phyloP scores from a whole-genome alignment of 1,140 invertebrate genomes.

The Magallana gigas region DNA sequence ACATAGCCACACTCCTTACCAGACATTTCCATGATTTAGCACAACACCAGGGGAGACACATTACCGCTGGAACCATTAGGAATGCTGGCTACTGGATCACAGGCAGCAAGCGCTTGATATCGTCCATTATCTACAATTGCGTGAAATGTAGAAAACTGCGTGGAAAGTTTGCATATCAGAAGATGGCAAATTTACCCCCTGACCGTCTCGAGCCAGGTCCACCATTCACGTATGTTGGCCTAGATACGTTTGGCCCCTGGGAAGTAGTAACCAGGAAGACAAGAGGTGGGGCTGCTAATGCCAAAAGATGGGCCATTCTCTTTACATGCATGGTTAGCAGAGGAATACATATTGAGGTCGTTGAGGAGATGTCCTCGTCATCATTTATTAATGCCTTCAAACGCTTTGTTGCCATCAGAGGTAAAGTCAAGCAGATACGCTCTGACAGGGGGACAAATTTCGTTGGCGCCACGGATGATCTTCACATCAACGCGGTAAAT shows the following conservation, averaged over 20 bases:
- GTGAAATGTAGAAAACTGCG: slow-evolving; percentile 26
- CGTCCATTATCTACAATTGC: slow-evolving; percentile 30
- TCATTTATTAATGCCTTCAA: slow-evolving; percentile 60
- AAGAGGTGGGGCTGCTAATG: slow-evolving; percentile 42
- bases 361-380: slow-evolving; percentile 56
- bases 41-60: neutral
- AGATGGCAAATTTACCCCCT: slow-evolving; percentile 44
- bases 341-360: slow-evolving; percentile 56
- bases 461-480: slow-evolving; percentile 22
- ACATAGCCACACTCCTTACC: neutral
- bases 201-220: slow-evolving; percentile 41
- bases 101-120: neutral
- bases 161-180: slow-evolving; percentile 22
- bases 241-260: slow-evolving; percentile 55
- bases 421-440: slow-evolving; percentile 40
- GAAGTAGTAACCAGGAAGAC: slow-evolving; percentile 20
- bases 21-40: neutral
- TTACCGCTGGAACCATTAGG: neutral
- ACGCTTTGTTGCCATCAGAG: slow-evolving; percentile 32
- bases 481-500: slow-evolving; percentile 8
- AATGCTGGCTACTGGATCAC: neutral
- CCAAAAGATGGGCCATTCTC: slow-evolving; percentile 54
- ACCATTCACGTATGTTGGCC: neutral
- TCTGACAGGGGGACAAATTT: slow-evolving; percentile 60
- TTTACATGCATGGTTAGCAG: slow-evolving; percentile 55